Conservation (phyloP, 2,113 vertebrate species). For the Platycercus adscitus region DNA sequence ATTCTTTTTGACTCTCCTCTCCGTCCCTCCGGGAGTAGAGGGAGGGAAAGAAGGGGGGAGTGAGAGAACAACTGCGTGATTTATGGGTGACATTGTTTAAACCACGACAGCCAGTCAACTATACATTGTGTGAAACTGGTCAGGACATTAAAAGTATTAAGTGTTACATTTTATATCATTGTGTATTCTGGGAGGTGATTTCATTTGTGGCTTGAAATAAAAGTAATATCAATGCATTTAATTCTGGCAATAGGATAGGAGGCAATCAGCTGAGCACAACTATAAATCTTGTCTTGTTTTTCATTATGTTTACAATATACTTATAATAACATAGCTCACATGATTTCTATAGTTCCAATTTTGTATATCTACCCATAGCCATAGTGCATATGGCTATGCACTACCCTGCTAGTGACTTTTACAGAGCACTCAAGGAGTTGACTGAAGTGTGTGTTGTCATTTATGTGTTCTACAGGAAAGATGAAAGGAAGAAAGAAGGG, state of each 20-base stretch:
- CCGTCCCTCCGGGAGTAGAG: no score
- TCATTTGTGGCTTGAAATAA: not conserved
- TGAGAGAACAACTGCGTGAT: no score
- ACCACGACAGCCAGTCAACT: not conserved
- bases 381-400: rapidly evolving
- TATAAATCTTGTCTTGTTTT: not conserved
- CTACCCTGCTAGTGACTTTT: not conserved
- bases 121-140: not conserved
- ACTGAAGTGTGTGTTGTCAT: not conserved
- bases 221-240: not conserved
- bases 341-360: not conserved
- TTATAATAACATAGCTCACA: rapidly evolving
- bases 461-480: slow-evolving; percentile 41
- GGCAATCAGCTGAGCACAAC: not conserved
- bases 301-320: not conserved
- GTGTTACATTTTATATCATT: rapidly evolving
- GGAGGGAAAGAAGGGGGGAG: no score
- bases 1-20: no score
- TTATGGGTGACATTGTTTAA: no score
- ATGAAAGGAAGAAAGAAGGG: slow-evolving; percentile 49
- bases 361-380: not conserved
- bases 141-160: not conserved
- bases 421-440: not conserved
- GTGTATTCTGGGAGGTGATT: not conserved
- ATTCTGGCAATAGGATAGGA: not conserved